Evolutionary conservation across 2,888 invertebrate species (phyloP), one percentile per base, ranked within the genome.

Genomic region (Tuberolachnus salignus): DNA sequence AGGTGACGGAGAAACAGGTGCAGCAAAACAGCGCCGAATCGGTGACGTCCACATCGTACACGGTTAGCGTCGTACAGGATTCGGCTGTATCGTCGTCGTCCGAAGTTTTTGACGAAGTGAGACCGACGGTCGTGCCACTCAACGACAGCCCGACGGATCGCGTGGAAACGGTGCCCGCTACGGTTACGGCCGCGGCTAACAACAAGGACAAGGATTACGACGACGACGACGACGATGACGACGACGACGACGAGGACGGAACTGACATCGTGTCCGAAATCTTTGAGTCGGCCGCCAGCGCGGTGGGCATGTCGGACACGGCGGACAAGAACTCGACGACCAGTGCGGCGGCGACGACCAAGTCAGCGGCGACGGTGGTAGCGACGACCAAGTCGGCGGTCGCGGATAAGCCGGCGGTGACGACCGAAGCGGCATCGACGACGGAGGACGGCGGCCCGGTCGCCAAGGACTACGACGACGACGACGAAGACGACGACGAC

Each of bases 321-420:
- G 59, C 59, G 11, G 59, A 59, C 10, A 4, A 49, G 34, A 78
- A 78, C 49, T 66, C 53, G 14, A 75, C 74, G 44, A 23, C 59
- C 1, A 26, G 21, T 16, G n/a, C 57, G 44, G 53, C 11, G 23
- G 66, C 53, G 13, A 66, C 75, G 11, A 44, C 59, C 14, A 72
- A 61, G 1, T 23, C 64, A 88, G 88, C 3, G 88, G 66, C n/a
- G n/a, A n/a, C n/a, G 44, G 53, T 13, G 23, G 55, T 42, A 1
- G 66, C 53, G 13, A 66, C 75, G 11, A 44, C 59, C 14, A 72
- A 61, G 1, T 23, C 64, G 88, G 88, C 3, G 88, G 66, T 34
- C 19, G 88, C 3, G 88, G 66, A 49, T 16, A 71, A 16, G 6
- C 11, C 13, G 21, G 44, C 13, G 21, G 44, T 13, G 49, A 51